phyloP scores from a whole-genome alignment of 2,888 invertebrate species.

The Melikaiella ostensackeni region DNA sequence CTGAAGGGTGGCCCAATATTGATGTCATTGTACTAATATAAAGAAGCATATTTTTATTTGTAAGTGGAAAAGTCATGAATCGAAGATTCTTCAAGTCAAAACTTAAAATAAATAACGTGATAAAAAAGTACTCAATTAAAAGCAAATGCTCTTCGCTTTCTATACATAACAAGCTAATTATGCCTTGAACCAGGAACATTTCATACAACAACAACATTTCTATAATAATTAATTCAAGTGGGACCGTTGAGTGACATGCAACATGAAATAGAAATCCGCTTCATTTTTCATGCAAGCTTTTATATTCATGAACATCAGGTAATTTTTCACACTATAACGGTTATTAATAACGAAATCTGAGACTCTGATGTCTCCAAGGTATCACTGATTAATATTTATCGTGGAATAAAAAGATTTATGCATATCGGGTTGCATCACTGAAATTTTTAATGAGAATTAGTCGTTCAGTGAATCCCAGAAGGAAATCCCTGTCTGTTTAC shows the following conservation, averaged over 20 bases:
- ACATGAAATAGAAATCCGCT: not conserved
- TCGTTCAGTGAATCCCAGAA: constrained; percentile 20
- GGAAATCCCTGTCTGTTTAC: not conserved
- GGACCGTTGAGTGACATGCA: not conserved
- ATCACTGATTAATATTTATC: constrained; percentile 29
- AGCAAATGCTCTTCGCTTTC: not conserved
- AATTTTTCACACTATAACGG: not conserved
- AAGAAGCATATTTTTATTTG: not conserved
- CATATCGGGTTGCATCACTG: not conserved
- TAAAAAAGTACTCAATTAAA: not conserved
- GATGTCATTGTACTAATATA: not conserved
- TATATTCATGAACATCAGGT: not conserved
- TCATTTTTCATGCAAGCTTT: not conserved
- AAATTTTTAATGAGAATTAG: constrained; percentile 14
- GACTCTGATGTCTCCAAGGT: not conserved
- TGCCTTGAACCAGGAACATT: not conserved
- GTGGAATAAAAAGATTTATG: not conserved
- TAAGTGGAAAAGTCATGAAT: not conserved
- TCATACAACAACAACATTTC: not conserved
- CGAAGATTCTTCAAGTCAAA: not conserved
- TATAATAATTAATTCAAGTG: not conserved
- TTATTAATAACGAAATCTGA: constrained; percentile 1
- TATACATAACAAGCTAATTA: not conserved
- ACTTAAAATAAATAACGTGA: not conserved
- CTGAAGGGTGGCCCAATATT: too few relatives aligned